Base-by-base conservation (phyloP, 1,140 invertebrate species). In the Parapsyche elsis region DNA sequence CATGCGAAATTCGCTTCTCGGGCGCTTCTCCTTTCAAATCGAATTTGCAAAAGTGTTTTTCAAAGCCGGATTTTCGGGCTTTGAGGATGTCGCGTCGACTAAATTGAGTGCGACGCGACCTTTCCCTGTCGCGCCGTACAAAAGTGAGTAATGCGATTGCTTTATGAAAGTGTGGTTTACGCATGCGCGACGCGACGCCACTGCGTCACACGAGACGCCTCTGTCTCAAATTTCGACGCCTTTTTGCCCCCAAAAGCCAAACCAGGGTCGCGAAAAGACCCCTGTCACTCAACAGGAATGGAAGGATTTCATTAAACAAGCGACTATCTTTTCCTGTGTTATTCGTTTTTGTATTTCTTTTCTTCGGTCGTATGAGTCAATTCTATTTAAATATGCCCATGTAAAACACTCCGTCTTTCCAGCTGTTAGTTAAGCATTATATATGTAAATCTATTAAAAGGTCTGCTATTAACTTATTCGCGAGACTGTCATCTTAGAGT, bases 101-200 rank as follows among this genome's bases (percentile, higher is more conserved):
- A 73, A 73, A 73, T 73, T 73, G 71, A 73, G 10, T 73, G 38
- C 71, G 71, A 73, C 71, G 38, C 64, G 64, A 73, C 71, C 71
- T 45, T 73, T 73, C 21, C 38, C 14, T 23, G 24, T 59, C 14
- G 26, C 71, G 5, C 24, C 71, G 38, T 73, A 30, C 23, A 73
- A 73, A 73, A 30, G 71, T 45, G 38, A 73, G 71, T 73, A 73
- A 73, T 73, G 38, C 71, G 71, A 73, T 73, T 73, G 71, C 71
- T 73, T 73, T 73, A 73, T 73, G 38, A 73, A 73, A 73, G 5
- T 30, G 38, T 38, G 23, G 21, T 73, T 23, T 73, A 30, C 30
- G 30, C 30, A 38, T 38, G 30, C 30, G 30, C 30, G 30, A 7
- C 30, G 30, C 30, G 30, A 38, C 21, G 71, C 24, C 71, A 30